A percentile compares a stretch with the other conserved stretches of the same genome.
Conservation (phyloP, 2,113 vertebrate species). For the Albula glossodonta region DNA sequence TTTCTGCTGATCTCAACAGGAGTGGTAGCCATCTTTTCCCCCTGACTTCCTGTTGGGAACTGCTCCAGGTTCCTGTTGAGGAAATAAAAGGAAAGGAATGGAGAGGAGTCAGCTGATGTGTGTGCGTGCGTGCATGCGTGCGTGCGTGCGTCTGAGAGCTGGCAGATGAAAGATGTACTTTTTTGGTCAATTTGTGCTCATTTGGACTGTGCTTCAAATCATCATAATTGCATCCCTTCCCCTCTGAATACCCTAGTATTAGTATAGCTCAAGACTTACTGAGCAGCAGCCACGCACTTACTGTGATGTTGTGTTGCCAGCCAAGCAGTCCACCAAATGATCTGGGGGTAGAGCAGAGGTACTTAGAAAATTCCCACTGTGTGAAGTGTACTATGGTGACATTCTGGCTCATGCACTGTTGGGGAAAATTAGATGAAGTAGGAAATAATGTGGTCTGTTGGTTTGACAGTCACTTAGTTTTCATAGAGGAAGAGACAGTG, state of each 20-base stretch:
- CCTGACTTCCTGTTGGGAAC: conserved; percentile 68
- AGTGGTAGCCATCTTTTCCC: conserved; percentile 63
- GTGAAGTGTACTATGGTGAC: too few relatives aligned
- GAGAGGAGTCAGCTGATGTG: not conserved
- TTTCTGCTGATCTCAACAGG: conserved; percentile 70
- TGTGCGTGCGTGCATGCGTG: too few relatives aligned
- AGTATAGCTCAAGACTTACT: not conserved
- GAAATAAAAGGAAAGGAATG: conserved; percentile 36
- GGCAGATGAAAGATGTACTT: not conserved
- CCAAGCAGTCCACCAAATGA: not conserved
- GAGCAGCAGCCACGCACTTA: not conserved
- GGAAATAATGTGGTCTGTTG: too few relatives aligned
- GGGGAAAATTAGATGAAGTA: too few relatives aligned
- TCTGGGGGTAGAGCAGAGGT: not conserved
- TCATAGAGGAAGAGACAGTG: too few relatives aligned
- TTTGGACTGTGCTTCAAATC: not conserved
- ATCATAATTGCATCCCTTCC: not conserved
- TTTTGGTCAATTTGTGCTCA: not conserved
- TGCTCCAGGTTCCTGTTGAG: conserved; percentile 46
- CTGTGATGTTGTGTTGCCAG: not conserved
- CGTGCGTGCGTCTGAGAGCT: not conserved
- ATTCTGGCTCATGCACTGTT: too few relatives aligned
- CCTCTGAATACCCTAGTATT: not conserved
- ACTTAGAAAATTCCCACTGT: not conserved
- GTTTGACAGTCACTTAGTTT: too few relatives aligned